Base-by-base conservation (phyloP, 2,113 vertebrate species). In the Takifugu bimaculatus region DNA sequence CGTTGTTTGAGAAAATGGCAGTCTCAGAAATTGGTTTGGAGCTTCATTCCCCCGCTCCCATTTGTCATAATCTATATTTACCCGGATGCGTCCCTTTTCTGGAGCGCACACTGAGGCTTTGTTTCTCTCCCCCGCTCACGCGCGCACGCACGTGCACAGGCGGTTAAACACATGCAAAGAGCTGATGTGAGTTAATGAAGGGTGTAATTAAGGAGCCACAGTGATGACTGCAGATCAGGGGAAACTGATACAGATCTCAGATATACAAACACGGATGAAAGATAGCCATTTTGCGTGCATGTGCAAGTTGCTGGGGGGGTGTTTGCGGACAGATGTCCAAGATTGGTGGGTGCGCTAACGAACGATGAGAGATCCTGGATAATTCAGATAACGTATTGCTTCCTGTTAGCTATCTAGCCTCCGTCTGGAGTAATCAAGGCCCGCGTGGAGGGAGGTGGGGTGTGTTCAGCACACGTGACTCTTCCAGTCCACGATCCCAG, bases 161-260 rank as follows among this genome's bases (percentile, higher is more conserved):
- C 64, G 55, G 74, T 61, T 69, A 63, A 63, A 79, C 80, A 72
- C 70, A 66, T 80, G 68, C 76, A 85, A 68, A 60, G 50, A 71
- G 70, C 78, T 84, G 78, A 84, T 87, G 82, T 76, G 72, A 87
- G 82, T 75, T 88, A 88, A 90, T 88, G 85, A 84, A 85, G 81
- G 86, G 77, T 88, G 87, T 87, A 89, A 90, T 90, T 87, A 88
- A 88, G 83, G 68, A 86, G 81, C 79, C 80, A 60, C 76, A 63
- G 61, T 73, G 78, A 85, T 85, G 87, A 87, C 80, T 87, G 74
- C 81, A 79, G 81, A 84, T 85, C 77, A 74, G 68, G 66, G 74
- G 81, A 65, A 77, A 78, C 80, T 25, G 84, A 87, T 87, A 85
- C 70, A 80, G 84, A 90, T 88, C 85, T 88, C 80, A 84, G 62